Base-by-base conservation (phyloP, 1,140 invertebrate species). In the Coenobita brevimanus region DNA sequence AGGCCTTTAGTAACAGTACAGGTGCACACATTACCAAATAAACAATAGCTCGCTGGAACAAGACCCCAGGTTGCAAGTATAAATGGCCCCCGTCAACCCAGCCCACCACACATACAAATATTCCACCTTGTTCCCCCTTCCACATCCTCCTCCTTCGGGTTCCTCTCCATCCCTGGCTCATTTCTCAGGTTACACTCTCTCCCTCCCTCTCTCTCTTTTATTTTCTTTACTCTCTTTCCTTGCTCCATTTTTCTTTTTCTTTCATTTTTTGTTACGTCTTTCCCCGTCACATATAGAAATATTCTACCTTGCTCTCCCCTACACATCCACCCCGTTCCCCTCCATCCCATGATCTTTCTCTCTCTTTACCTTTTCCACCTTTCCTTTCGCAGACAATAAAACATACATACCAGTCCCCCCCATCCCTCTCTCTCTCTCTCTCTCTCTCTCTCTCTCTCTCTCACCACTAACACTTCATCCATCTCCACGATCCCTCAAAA, bases 21-120 rank as follows among this genome's bases (percentile, higher is more conserved):
- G 36, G 10, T 80, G 30, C 24, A 36, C 4, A 17, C 54, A 60
- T 80, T 80, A 38, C 24, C 54, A 36, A 36, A 80, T 80, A 80
- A 60, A 80, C 36, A 80, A 62, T 80, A 62, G 46, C 54, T 33
- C 36, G 33, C 50, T 41, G 24, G 78, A 62, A 80, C 78, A 80
- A 38, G 50, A 24, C 15, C 24, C 54, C n/a, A 17, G 57, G 57
- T 30, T 80, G 50, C 24, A 57, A 36, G 54, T 80, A 80, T 80
- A 62, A 80, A 80, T 80, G 57, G 60, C 50, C 24, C 30, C 36
- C 54, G 78, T 80, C 78, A 80, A 10, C 17, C 27, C 1, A 3
- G 17, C 41, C 54, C 78, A 80, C 78, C 54, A 27, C 78, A 80
- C 78, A 62, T 80, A 80, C 64, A 69, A 69, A 69, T 69, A 69